A percentile compares a stretch with the other conserved stretches of the same genome.
Conservation (phyloP, 2,797 vertebrate species). For the Falco concolor region DNA sequence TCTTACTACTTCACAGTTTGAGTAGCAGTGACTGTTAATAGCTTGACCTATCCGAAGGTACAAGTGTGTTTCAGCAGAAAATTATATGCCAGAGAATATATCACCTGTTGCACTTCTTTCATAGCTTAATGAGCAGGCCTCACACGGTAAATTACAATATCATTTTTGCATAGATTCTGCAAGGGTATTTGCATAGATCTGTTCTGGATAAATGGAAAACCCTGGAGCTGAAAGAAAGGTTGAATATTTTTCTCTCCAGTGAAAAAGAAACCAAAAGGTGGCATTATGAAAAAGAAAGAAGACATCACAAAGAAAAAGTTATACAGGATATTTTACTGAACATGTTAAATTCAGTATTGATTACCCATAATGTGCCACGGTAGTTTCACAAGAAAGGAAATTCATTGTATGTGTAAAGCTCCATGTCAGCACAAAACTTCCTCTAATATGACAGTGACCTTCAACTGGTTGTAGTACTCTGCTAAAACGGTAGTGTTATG, state of each 20-base stretch:
- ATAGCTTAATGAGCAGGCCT: not conserved
- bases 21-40: not conserved
- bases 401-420: not conserved
- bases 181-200: not conserved
- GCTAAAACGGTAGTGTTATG: not conserved
- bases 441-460: not conserved
- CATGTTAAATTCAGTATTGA: not conserved
- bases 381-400: not conserved
- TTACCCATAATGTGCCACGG: not conserved
- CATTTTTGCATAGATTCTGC: not conserved
- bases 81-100: not conserved
- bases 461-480: not conserved
- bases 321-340: not conserved
- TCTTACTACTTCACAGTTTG: rapidly evolving
- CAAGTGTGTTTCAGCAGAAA: not conserved
- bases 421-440: not conserved
- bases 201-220: not conserved
- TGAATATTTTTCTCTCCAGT: not conserved
- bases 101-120: not conserved
- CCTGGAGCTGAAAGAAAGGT: not conserved
- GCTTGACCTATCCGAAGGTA: not conserved
- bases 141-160: not conserved
- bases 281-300: not conserved
- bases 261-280: not conserved
- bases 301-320: not conserved